A percentile compares a stretch with the other conserved stretches of the same genome.
Conservation (phyloP, 2,888 invertebrate genomes). For the Cataglyphis rosenhaueri region DNA sequence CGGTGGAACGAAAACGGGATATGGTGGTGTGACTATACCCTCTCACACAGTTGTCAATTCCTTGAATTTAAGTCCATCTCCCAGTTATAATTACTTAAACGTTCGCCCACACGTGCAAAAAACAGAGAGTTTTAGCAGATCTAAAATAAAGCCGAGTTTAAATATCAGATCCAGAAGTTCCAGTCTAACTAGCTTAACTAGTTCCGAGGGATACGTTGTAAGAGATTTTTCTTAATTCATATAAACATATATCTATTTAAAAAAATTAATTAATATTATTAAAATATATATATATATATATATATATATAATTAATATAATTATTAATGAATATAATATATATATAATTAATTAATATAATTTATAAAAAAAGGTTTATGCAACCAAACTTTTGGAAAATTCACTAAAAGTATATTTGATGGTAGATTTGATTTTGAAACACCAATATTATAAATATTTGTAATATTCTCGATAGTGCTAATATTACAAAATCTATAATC, state of each 20-base stretch:
- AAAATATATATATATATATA: too few relatives aligned
- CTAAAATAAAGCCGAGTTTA: conserved; percentile 76
- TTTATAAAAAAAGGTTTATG: background rate
- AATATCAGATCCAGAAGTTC: conserved; percentile 83
- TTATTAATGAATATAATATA: too few relatives aligned
- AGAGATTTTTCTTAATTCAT: conserved; percentile 83
- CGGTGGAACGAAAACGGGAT: conserved; percentile 89
- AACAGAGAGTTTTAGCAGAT: conserved; percentile 80
- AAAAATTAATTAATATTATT: too few relatives aligned
- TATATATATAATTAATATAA: too few relatives aligned
- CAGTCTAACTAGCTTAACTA: conserved; percentile 83
- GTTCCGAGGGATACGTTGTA: conserved; percentile 95
- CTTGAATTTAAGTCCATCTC: conserved; percentile 87
- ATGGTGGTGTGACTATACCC: conserved; percentile 90
- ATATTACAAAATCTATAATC: background rate
- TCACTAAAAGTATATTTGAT: background rate
- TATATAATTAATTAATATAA: too few relatives aligned
- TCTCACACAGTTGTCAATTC: conserved; percentile 86
- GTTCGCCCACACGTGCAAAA: conserved; percentile 75
- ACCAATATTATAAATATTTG: background rate
- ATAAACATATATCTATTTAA: too few relatives aligned
- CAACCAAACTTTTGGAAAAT: background rate
- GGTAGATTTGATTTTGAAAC: background rate
- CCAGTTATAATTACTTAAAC: conserved; percentile 78
- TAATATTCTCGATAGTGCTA: background rate